phyloP scores from a whole-genome alignment of 2,888 invertebrate genomes.

The Acrobasis repandana region DNA sequence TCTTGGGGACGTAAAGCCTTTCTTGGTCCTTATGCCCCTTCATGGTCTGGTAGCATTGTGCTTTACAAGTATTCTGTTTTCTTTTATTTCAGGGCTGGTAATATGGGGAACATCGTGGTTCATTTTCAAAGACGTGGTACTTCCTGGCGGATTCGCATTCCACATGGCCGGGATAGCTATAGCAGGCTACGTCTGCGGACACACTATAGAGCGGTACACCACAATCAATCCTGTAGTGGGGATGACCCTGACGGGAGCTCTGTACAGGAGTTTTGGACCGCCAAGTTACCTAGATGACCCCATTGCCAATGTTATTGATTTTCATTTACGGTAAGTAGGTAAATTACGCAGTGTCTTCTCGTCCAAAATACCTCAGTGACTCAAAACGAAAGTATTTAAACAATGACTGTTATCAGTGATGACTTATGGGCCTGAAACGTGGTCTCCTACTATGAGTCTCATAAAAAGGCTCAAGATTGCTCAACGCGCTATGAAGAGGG shows the following conservation, averaged over 20 bases:
- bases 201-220: conserved; percentile 69
- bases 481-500: no score
- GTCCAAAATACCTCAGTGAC: no score
- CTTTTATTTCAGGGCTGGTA: conserved; percentile 56
- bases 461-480: no score
- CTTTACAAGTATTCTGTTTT: not conserved
- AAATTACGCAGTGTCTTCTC: no score
- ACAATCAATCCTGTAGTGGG: conserved; percentile 68
- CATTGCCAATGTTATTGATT: conserved; percentile 63
- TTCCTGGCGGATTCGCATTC: conserved; percentile 63
- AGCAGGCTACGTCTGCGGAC: conserved; percentile 66
- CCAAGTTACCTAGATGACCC: conserved; percentile 60
- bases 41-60: no score
- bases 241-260: conserved; percentile 69
- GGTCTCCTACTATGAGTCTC: no score
- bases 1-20: no score
- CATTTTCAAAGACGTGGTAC: conserved; percentile 54
- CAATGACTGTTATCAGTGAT: no score
- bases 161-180: conserved; percentile 60
- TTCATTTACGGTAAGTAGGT: conserved; percentile 69
- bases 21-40: no score
- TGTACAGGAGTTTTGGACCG: conserved; percentile 63
- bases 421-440: no score
- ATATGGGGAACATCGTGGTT: conserved; percentile 72
- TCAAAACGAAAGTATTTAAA: no score